Evolutionary conservation across 2,797 vertebrate species (phyloP), one percentile per base, ranked within the genome.

Genomic region (Melanotaenia trifasciata): DNA sequence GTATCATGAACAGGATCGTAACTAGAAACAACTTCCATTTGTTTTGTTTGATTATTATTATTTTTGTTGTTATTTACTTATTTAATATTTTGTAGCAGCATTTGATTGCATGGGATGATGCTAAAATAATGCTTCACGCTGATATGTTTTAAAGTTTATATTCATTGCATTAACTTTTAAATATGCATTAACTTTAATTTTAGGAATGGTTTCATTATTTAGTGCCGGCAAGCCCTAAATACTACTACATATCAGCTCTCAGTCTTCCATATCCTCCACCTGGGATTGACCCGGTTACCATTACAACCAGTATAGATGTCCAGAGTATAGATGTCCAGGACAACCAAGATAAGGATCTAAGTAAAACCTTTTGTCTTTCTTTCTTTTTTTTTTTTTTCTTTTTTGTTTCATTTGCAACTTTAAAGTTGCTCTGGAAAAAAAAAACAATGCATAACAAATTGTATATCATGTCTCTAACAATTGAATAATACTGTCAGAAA

Each of bases 181-280:
- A 76, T 6, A 79, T 43, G 40, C 40, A 43, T 43, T 5, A 16
- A 43, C 71, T 68, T 81, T 28, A 10, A 57, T 58, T 72, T 24
- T 72, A 93, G 91, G 70, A n/a, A 63, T 90, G 87, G 89, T 93
- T 93, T 76, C 1, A 88, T 83, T 28, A 57, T 67, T 32, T 73
- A 28, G 1, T 54, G 26, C 2, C 4, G 0, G 33, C 5, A 18
- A 1, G 0, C 0, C 0, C 0, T 20, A 87, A 83, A 3, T 0
- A 0, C 0, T 58, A 0, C 0, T 0, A 0, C 0, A 58, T 87
- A 53, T 0, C 28, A 0, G 85, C 0, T 60, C 7, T 5, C 28
- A 92, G 89, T 74, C 7, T 87, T 1, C 91, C 91, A 5, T 14
- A 69, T 1, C 62, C 77, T 65, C 40, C 0, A 0, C 0, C 0